Conservation (phyloP, 2,797 vertebrate genomes). For the Aplochiton taeniatus region DNA sequence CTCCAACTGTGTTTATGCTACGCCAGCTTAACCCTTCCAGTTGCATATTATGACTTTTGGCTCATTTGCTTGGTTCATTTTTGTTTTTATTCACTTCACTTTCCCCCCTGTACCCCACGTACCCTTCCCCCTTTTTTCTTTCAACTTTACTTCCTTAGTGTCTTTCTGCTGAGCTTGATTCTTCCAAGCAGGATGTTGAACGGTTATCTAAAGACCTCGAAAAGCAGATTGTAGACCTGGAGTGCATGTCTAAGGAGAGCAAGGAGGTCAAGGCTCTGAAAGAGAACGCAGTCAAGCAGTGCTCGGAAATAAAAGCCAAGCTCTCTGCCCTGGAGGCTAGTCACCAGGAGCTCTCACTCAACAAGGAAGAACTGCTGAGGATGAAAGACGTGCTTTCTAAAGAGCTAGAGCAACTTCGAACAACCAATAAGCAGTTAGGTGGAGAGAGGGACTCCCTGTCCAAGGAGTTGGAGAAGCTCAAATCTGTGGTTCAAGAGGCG, state of each 20-base stretch:
- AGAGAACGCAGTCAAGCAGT: constrained; percentile 74
- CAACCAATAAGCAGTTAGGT: constrained; percentile 61
- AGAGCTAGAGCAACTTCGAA: constrained; percentile 74
- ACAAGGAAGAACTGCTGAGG: constrained; percentile 73
- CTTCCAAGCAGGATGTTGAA: constrained; percentile 88
- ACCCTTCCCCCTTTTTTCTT: constrained; percentile 66
- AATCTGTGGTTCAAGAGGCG: constrained; percentile 67
- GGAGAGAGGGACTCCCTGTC: constrained; percentile 68
- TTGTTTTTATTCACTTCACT: constrained; percentile 73
- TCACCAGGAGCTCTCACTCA: constrained; percentile 69
- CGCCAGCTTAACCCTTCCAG: constrained; percentile 63
- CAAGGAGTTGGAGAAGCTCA: constrained; percentile 65
- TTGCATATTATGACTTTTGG: constrained; percentile 51
- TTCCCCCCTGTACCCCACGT: constrained; percentile 56
- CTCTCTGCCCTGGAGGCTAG: constrained; percentile 70
- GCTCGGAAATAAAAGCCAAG: constrained; percentile 74
- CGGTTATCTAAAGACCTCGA: constrained; percentile 86
- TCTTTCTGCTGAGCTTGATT: constrained; percentile 90
- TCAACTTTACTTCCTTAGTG: constrained; percentile 84
- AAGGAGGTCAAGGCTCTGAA: constrained; percentile 79
- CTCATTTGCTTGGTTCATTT: constrained; percentile 32
- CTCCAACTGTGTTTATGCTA: constrained; percentile 53
- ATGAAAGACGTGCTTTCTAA: constrained; percentile 70
- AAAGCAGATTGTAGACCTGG: constrained; percentile 84
- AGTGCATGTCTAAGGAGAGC: constrained; percentile 77